Conservation (phyloP, 1,140 invertebrate genomes). For the Drosophila micromelanica region DNA sequence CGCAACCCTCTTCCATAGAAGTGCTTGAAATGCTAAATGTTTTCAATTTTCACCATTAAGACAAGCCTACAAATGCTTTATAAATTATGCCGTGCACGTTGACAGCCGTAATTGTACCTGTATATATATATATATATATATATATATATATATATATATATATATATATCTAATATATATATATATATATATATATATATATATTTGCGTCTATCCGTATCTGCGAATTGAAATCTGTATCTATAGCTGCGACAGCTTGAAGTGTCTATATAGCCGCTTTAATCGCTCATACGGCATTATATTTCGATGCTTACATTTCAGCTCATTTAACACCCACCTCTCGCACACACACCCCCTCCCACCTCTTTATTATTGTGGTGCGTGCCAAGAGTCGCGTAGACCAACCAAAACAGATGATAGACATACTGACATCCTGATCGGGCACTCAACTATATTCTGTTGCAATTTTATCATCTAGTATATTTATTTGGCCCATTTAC, state of each 20-base stretch:
- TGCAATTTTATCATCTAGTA: slow-evolving; percentile 40
- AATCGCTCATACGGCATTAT: slow-evolving; percentile 10
- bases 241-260: slow-evolving; percentile 29
- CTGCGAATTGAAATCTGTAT: slow-evolving; percentile 35
- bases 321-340: slow-evolving; percentile 1
- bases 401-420: slow-evolving; percentile 13
- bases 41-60: slow-evolving; percentile 75
- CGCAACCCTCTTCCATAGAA: slow-evolving; percentile 30
- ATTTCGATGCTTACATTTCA: not conserved
- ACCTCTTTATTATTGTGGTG: slow-evolving; percentile 14
- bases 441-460: slow-evolving; percentile 10
- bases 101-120: slow-evolving; percentile 17
- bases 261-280: slow-evolving; percentile 17
- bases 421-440: slow-evolving; percentile 28
- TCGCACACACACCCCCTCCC: not conserved
- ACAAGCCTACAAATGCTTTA: slow-evolving; percentile 74
- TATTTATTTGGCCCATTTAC: slow-evolving; percentile 34
- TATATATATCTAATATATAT: not conserved
- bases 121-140: not conserved
- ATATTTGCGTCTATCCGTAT: slow-evolving; percentile 6
- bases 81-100: slow-evolving; percentile 75
- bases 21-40: slow-evolving; percentile 71
- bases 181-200: not conserved
- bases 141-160: not conserved
- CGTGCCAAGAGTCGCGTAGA: slow-evolving; percentile 49